Percentiles rank a stretch among this genome's conserved stretches.
These are phyloP conservation scores for Podarcis lilfordi DNA, from an alignment of 2,797 vertebrate genomes.

Conservation along the genomic window DNA sequence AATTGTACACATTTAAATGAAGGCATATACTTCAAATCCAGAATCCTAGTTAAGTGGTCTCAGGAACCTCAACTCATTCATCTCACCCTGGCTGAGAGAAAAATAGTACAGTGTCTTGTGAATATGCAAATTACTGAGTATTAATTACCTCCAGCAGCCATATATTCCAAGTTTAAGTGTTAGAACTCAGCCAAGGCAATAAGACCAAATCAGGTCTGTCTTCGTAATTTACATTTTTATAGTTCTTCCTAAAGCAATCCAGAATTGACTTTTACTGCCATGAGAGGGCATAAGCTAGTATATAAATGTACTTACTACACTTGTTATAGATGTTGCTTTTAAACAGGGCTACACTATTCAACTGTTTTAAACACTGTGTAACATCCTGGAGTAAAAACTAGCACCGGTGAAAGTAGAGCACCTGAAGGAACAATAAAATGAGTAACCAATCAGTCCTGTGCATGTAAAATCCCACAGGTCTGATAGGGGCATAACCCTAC, in stretches of 20 bases:
- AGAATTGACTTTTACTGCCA: constrained; percentile 65
- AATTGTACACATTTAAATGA: constrained; percentile 57
- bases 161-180: constrained; percentile 75
- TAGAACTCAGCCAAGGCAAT: constrained; percentile 70
- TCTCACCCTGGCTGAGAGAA: constrained; percentile 61
- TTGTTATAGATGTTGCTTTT: constrained; percentile 48
- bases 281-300: constrained; percentile 63
- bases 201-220: constrained; percentile 73
- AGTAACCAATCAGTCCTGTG: not conserved
- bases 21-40: constrained; percentile 58
- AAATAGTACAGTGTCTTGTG: constrained; percentile 55
- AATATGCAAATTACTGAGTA: constrained; percentile 73
- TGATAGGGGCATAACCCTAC: not conserved
- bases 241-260: constrained; percentile 72
- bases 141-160: constrained; percentile 73
- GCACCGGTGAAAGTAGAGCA: not conserved
- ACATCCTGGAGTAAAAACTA: not conserved
- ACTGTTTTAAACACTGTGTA: constrained; percentile 22
- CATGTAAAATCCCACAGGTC: not conserved
- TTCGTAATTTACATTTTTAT: constrained; percentile 77
- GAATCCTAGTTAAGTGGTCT: constrained; percentile 56
- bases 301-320: constrained; percentile 43
- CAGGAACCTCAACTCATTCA: constrained; percentile 58
- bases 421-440: not conserved
- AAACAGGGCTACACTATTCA: constrained; percentile 23